Conservation (phyloP, 2,888 invertebrate genomes). For the Kryphioiulus occultus region DNA sequence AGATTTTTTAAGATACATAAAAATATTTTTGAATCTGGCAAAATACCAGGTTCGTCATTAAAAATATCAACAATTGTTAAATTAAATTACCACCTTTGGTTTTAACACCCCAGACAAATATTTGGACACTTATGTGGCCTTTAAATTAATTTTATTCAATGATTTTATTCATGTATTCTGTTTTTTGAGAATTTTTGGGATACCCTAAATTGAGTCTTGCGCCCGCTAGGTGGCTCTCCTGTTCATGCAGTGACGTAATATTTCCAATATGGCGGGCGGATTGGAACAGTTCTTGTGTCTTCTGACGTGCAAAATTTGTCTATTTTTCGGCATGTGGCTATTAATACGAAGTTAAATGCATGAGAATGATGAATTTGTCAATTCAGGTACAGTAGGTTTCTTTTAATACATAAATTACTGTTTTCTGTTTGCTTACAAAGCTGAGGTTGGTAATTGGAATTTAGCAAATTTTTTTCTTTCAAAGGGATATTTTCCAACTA, state of each 20-base stretch:
- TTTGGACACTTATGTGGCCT: too few relatives aligned
- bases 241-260: background rate
- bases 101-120: too few relatives aligned
- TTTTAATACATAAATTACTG: too few relatives aligned
- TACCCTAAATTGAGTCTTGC: background rate
- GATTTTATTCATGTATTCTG: background rate
- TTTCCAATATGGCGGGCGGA: background rate
- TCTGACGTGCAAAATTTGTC: background rate
- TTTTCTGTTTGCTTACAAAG: background rate
- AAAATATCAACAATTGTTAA: too few relatives aligned
- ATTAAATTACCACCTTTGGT: too few relatives aligned
- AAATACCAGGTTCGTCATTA: too few relatives aligned
- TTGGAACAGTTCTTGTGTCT: background rate
- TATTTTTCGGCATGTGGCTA: background rate
- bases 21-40: too few relatives aligned
- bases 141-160: background rate
- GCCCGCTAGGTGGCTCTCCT: background rate
- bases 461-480: too few relatives aligned
- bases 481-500: background rate
- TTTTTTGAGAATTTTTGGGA: background rate
- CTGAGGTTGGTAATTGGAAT: too few relatives aligned
- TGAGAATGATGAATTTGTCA: background rate
- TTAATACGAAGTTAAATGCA: too few relatives aligned
- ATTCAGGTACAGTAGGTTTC: background rate
- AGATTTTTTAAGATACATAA: too few relatives aligned